A percentile compares a stretch with the other conserved stretches of the same genome.
These are phyloP conservation scores for Octopus bimaculoides DNA, from an alignment of 1,140 invertebrate species.

Conservation along the genomic window DNA sequence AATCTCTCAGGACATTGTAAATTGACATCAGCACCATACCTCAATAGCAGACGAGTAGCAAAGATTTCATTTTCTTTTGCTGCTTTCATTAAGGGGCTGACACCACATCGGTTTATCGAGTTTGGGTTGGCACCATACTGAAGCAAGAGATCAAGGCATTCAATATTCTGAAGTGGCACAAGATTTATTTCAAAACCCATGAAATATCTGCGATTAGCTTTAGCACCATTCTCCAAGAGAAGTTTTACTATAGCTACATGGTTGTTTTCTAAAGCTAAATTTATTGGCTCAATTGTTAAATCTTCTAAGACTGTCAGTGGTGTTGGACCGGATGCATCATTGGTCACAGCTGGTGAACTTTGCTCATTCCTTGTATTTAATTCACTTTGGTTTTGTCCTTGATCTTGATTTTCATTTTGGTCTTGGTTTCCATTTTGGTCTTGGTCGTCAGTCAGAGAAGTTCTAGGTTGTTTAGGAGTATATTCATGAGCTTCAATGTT, in stretches of 20 bases:
- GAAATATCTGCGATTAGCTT: slow-evolving; percentile 68
- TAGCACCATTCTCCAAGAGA: slow-evolving; percentile 70
- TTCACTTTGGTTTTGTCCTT: not conserved
- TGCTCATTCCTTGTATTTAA: not conserved
- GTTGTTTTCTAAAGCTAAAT: slow-evolving; percentile 75
- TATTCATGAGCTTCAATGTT: slow-evolving; percentile 63
- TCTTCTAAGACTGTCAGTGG: slow-evolving; percentile 46
- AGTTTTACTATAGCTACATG: slow-evolving; percentile 71
- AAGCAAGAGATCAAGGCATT: slow-evolving; percentile 78
- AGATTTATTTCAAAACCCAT: slow-evolving; percentile 88
- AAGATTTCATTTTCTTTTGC: slow-evolving; percentile 43
- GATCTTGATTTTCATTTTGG: not conserved
- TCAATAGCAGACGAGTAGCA: slow-evolving; percentile 74
- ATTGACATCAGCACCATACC: slow-evolving; percentile 78
- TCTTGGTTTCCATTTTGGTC: not conserved
- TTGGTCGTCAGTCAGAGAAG: not conserved
- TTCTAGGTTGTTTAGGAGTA: not conserved
- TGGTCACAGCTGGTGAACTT: not conserved
- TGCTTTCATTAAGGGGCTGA: slow-evolving; percentile 77
- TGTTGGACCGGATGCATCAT: slow-evolving; percentile 33
- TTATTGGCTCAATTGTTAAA: slow-evolving; percentile 49
- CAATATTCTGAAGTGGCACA: slow-evolving; percentile 69
- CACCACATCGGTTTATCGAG: slow-evolving; percentile 70
- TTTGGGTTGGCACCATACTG: slow-evolving; percentile 83
- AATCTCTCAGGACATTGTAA: slow-evolving; percentile 43